These are phyloP conservation scores for Eucera pruinosa DNA, from an alignment of 2,888 invertebrate genomes.

Conservation along the genomic window DNA sequence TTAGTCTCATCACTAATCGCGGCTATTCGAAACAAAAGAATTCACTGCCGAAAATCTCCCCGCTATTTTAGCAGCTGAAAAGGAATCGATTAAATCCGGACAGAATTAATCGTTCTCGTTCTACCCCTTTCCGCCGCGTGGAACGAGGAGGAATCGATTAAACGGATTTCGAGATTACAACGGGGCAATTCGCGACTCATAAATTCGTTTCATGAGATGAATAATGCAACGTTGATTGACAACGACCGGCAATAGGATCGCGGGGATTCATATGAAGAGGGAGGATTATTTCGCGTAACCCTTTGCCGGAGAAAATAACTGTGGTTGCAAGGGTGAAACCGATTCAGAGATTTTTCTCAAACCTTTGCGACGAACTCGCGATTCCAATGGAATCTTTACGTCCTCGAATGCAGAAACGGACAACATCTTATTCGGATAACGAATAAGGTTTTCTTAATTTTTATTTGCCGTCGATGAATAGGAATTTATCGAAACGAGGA, in stretches of 20 bases:
- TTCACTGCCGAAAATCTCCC: not conserved
- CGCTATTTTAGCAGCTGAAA: not conserved
- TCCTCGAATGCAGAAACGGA: not conserved
- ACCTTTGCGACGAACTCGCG: no score
- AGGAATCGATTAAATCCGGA: constrained; percentile 26
- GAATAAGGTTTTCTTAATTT: no score
- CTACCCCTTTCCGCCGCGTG: not conserved
- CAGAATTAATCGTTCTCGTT: constrained; percentile 9
- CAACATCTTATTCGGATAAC: no score
- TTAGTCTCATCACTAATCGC: no score
- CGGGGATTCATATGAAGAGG: constrained; percentile 32
- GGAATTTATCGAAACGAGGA: no score
- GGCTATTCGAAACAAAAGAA: not conserved
- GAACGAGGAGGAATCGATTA: constrained; percentile 44
- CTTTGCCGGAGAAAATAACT: constrained; percentile 41
- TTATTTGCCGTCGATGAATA: no score
- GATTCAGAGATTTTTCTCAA: constrained; percentile 53
- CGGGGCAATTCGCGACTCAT: constrained; percentile 46
- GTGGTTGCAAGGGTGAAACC: constrained; percentile 59
- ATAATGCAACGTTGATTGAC: constrained; percentile 63
- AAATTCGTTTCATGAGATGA: constrained; percentile 49
- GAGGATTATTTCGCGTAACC: constrained; percentile 48
- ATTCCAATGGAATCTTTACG: no score
- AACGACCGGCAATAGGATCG: constrained; percentile 46
- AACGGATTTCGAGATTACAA: constrained; percentile 51